A percentile compares a stretch with the other conserved stretches of the same genome.
These are phyloP conservation scores for Enteromius paludinosus DNA, from an alignment of 2,797 vertebrate species.

Conservation along the genomic window DNA sequence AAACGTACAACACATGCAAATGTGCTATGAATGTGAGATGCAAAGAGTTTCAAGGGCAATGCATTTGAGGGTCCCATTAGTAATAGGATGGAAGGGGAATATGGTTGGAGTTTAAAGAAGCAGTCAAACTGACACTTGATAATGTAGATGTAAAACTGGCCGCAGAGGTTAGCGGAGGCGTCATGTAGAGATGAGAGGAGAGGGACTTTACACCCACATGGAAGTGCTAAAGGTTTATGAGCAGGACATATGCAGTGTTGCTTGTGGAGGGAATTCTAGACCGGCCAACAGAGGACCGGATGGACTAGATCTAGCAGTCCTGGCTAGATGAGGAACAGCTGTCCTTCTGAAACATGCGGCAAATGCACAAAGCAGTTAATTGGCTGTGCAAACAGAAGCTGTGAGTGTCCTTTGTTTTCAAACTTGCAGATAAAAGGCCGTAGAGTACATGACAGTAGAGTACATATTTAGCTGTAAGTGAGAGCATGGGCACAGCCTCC, in stretches of 20 bases:
- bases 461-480: background rate
- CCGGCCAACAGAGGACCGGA: conserved; percentile 38
- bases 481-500: background rate
- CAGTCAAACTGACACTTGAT: conserved; percentile 57
- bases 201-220: conserved; percentile 61
- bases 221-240: conserved; percentile 60
- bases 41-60: conserved; percentile 45
- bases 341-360: conserved; percentile 45
- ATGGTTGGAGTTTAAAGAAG: conserved; percentile 47
- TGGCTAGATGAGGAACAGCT: conserved; percentile 64
- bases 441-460: background rate
- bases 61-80: conserved; percentile 14
- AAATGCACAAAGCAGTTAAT: conserved; percentile 64
- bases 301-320: conserved; percentile 52
- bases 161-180: conserved; percentile 42
- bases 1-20: conserved; percentile 11
- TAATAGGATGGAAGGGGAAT: conserved; percentile 20
- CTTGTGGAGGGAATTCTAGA: conserved; percentile 49
- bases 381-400: conserved; percentile 38
- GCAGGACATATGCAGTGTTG: conserved; percentile 54
- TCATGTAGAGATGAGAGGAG: conserved; percentile 55
- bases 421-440: background rate
- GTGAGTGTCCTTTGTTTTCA: conserved; percentile 30
- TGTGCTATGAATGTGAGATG: conserved; percentile 4
- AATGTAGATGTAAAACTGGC: conserved; percentile 51